Conservation (phyloP, 53 echinoderm and acorn worm species). For the Glandiceps talaboti region DNA sequence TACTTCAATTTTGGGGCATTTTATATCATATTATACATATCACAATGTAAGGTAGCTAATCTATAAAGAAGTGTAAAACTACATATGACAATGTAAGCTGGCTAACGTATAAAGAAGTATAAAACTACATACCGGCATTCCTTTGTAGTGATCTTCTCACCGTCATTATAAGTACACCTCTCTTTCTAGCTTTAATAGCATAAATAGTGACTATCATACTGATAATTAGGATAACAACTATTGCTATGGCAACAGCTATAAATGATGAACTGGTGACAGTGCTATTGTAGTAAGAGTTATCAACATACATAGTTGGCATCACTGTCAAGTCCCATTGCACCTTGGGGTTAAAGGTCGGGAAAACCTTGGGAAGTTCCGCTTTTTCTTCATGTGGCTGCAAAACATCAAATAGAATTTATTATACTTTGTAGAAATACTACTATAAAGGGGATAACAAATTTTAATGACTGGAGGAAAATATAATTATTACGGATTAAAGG, state of each 20-base stretch:
- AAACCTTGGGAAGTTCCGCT: neutral
- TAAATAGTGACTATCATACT: neutral
- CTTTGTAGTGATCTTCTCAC: neutral
- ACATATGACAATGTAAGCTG: too few relatives aligned
- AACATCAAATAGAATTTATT: too few relatives aligned
- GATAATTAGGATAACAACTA: neutral
- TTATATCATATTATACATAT: too few relatives aligned
- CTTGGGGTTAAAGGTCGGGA: neutral
- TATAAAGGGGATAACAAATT: too few relatives aligned
- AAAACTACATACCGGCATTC: neutral
- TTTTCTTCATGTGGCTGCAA: neutral
- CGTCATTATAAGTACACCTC: neutral
- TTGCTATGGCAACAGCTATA: neutral
- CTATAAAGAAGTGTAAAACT: too few relatives aligned
- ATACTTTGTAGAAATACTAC: too few relatives aligned
- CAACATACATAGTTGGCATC: neutral
- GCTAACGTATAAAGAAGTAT: too few relatives aligned
- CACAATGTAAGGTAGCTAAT: too few relatives aligned
- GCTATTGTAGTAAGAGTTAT: neutral
- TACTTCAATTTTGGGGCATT: too few relatives aligned
- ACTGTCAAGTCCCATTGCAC: neutral
- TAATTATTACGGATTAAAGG: too few relatives aligned
- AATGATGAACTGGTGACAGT: neutral
- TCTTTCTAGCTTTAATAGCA: neutral
- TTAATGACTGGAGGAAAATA: too few relatives aligned